Evolutionary conservation across 64 coral and sea anemone species (phyloP).

Genomic region (Pocillopora verrucosa): DNA sequence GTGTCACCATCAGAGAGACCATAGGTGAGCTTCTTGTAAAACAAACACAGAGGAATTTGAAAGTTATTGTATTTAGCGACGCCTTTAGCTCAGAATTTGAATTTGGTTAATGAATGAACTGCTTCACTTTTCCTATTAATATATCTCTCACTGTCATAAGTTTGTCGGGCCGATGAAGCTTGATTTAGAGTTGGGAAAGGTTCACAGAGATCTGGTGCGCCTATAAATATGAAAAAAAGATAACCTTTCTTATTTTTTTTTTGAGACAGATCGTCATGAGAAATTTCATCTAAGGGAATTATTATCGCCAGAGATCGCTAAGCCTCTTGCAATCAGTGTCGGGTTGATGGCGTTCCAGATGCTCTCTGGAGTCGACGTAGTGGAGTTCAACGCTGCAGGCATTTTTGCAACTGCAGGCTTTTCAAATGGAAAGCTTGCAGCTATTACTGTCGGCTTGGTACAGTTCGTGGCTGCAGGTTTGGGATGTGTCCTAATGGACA

Average conservation of each 20-base stretch:
- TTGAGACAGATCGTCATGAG: slow-evolving; percentile 39
- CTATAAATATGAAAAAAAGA: neutral
- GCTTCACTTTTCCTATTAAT: too few species aligned
- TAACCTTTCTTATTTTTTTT: slow-evolving; percentile 26
- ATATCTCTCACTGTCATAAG: too few species aligned
- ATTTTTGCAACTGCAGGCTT: slow-evolving; percentile 81
- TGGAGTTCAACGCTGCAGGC: slow-evolving; percentile 70
- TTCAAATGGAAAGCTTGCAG: slow-evolving; percentile 60
- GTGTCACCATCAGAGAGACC: slow-evolving; percentile 58
- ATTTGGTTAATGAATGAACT: too few species aligned
- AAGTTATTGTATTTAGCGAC: neutral
- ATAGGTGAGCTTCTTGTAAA: slow-evolving; percentile 1
- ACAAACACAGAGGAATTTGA: neutral
- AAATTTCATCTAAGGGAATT: slow-evolving; percentile 47
- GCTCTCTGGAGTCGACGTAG: slow-evolving; percentile 72
- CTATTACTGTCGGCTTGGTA: slow-evolving; percentile 62
- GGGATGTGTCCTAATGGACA: slow-evolving; percentile 78
- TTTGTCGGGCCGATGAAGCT: too few species aligned
- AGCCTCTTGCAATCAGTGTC: slow-evolving; percentile 72
- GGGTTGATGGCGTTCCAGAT: slow-evolving; percentile 80
- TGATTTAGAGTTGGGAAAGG: too few species aligned
- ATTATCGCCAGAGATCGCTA: slow-evolving; percentile 49
- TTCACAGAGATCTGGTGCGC: neutral
- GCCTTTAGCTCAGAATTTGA: too few species aligned
- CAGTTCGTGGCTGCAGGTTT: slow-evolving; percentile 78